Percentiles rank a stretch among this genome's conserved stretches.
These are phyloP conservation scores for Catalaphyllia jardinei DNA, from an alignment of 64 coral and sea anemone genomes.

Conservation along the genomic window DNA sequence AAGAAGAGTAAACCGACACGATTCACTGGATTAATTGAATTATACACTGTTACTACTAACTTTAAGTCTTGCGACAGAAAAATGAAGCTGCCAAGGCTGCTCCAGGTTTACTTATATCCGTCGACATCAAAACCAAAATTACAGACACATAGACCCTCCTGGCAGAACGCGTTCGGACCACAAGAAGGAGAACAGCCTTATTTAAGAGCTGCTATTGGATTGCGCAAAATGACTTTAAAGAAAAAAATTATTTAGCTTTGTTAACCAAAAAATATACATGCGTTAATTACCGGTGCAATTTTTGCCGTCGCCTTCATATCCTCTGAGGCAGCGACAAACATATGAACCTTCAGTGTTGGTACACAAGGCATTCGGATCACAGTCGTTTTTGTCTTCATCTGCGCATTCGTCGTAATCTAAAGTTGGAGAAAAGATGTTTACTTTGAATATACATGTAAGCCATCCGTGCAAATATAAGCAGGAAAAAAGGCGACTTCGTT, in stretches of 20 bases:
- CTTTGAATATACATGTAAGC: background rate
- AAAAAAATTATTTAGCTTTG: too few relatives aligned
- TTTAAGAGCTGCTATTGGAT: background rate
- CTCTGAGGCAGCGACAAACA: constrained; percentile 53
- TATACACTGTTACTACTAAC: too few relatives aligned
- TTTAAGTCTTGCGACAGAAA: too few relatives aligned
- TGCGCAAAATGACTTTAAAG: background rate
- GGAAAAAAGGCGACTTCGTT: too few relatives aligned
- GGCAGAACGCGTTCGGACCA: constrained; percentile 6
- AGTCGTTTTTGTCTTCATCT: background rate
- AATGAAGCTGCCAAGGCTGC: too few relatives aligned
- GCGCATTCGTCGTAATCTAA: constrained; percentile 57
- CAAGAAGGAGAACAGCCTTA: constrained; percentile 18
- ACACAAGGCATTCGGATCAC: constrained; percentile 39
- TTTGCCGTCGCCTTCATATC: constrained; percentile 59
- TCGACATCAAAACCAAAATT: constrained; percentile 30
- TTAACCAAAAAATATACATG: too few relatives aligned
- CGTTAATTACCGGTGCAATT: constrained; percentile 50
- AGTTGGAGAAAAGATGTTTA: background rate
- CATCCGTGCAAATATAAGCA: background rate
- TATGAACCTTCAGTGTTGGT: constrained; percentile 68
- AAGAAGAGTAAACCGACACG: too few relatives aligned
- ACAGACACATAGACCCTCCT: constrained; percentile 22
- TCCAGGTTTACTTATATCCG: background rate
- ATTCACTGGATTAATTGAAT: too few relatives aligned